Conservation (phyloP, 2,113 vertebrate genomes). For the Todiramphus chloris region DNA sequence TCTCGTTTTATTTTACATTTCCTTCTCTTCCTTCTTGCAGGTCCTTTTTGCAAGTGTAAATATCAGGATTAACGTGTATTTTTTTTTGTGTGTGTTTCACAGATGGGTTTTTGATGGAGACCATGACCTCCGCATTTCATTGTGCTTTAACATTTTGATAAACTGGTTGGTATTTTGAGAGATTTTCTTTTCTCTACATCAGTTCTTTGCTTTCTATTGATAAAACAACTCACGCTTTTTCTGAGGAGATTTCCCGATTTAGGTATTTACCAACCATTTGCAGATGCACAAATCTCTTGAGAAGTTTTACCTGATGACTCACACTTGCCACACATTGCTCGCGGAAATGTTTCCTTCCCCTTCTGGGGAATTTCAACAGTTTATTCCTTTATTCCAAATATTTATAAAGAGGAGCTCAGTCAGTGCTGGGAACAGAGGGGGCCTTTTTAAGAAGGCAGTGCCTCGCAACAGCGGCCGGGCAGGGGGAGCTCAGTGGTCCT, state of each 20-base stretch:
- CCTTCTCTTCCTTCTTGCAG: not conserved
- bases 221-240: not conserved
- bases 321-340: not conserved
- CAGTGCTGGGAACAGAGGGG: not conserved
- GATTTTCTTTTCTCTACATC: not conserved
- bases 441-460: not conserved
- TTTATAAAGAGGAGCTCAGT: conserved; percentile 17
- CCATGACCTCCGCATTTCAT: not conserved
- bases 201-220: not conserved
- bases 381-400: conserved; percentile 40
- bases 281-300: not conserved
- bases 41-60: not conserved
- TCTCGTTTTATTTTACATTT: not conserved
- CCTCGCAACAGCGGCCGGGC: fast-evolving
- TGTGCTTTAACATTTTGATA: not conserved
- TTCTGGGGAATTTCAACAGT: conserved; percentile 7
- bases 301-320: not conserved
- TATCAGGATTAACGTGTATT: not conserved
- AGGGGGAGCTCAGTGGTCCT: not conserved
- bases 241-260: not conserved
- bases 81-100: not conserved
- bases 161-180: not conserved
- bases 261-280: fast-evolving
- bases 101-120: fast-evolving
- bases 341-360: not conserved